Percentiles rank a stretch among this genome's conserved stretches.
phyloP scores from a whole-genome alignment of 2,113 vertebrate species.

The Indicator maculatus region DNA sequence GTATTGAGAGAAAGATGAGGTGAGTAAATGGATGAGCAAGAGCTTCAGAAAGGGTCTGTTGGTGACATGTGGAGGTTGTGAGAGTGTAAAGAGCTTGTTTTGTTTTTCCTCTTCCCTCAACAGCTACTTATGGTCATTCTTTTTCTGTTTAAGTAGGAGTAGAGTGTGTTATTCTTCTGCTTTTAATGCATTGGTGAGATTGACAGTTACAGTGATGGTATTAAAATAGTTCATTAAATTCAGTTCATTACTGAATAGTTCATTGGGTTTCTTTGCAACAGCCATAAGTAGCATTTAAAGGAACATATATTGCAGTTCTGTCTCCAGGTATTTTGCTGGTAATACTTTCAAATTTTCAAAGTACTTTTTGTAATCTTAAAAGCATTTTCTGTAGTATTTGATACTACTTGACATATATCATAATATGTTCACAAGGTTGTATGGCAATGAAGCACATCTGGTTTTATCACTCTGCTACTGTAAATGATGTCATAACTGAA shows the following conservation, averaged over 20 bases:
- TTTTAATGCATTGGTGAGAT: background rate
- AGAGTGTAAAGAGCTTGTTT: background rate
- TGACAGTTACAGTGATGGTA: background rate
- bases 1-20: background rate
- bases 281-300: background rate
- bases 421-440: background rate
- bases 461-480: background rate
- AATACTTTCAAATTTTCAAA: background rate
- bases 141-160: background rate
- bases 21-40: background rate
- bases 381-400: background rate
- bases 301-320: background rate
- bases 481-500: background rate
- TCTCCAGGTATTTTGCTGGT: background rate
- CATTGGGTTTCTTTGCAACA: background rate
- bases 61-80: background rate
- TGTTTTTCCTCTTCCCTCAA: constrained; percentile 10
- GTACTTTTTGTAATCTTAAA: background rate
- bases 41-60: background rate
- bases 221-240: background rate
- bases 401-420: background rate
- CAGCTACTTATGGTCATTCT: background rate
- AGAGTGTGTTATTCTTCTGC: background rate
- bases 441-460: background rate
- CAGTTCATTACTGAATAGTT: background rate